Base-by-base conservation (phyloP, 2,888 invertebrate species). In the Agelastica alni region DNA sequence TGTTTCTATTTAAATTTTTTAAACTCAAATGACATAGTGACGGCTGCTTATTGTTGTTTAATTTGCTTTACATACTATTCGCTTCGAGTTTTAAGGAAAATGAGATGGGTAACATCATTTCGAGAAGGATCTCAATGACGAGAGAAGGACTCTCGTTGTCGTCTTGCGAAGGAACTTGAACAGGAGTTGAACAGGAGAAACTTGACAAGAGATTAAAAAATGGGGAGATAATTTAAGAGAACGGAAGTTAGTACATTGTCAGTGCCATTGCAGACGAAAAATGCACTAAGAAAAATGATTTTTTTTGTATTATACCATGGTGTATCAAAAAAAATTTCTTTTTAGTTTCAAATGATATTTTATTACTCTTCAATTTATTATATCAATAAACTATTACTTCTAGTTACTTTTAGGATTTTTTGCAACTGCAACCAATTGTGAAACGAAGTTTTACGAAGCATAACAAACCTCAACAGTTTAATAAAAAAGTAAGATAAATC, bases 51-150 rank as follows among this genome's bases (percentile, higher is more conserved):
- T 39, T 39, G 37, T 39, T 39, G 37, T 39, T 10, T 20, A 20
- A 39, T 39, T 10, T 18, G 20, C 37, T 39, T 10, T 20, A 20
- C 20, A n/a, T n/a, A 17, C 37, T 4, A 37, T 37, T 37, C 37
- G n/a, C 18, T 12, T 18, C 37, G n/a, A 39, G 10, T 20, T 39
- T 20, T 18, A 20, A 7, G 20, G 37, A n/a, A 39, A 39, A 39
- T 20, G 37, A 39, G 20, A 39, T 20, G 7, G 37, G 37, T 20
- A 20, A 39, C 37, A 20, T 39, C 37, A 39, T 20, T 39, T 20
- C 6, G 37, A 39, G 37, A 18, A 20, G 10, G 20, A 17, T 39
- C 37, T 39, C 20, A 20, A 7, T 20, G 37, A 39, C 37, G 18
- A n/a, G 14, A 36, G 16, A 16, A 39, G 37, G 10, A 20, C 37